These are phyloP conservation scores for Dreissena rostriformis DNA, from an alignment of 1,140 invertebrate genomes.

Conservation along the genomic window DNA sequence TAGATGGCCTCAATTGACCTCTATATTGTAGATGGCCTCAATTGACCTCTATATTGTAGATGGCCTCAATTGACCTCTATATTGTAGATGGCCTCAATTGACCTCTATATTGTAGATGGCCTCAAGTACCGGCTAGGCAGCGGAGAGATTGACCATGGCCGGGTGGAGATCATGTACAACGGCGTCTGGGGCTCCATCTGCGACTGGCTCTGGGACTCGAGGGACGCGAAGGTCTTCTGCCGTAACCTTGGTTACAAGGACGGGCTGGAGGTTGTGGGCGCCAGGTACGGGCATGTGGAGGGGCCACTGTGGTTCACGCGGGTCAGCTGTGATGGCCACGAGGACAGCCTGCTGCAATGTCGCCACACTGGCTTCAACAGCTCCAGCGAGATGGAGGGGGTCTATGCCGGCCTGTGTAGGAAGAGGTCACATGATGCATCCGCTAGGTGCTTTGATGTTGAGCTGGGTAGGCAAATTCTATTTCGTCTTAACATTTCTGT, in stretches of 20 bases:
- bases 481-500: not conserved
- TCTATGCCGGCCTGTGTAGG: constrained; percentile 47
- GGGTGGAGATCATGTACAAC: constrained; percentile 87
- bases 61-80: not conserved
- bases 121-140: constrained; percentile 61
- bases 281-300: constrained; percentile 31
- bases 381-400: constrained; percentile 37
- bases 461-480: constrained; percentile 36
- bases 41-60: not conserved
- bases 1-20: no score
- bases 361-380: constrained; percentile 54
- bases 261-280: constrained; percentile 45
- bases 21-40: not conserved
- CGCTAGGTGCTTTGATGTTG: constrained; percentile 44
- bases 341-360: constrained; percentile 41
- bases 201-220: constrained; percentile 87
- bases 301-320: constrained; percentile 52
- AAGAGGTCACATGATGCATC: constrained; percentile 46
- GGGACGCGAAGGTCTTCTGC: constrained; percentile 83
- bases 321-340: constrained; percentile 52
- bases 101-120: constrained; percentile 30
- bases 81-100: constrained; percentile 46
- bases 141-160: constrained; percentile 80
- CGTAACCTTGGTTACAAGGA: constrained; percentile 47
- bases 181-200: constrained; percentile 89